phyloP scores from a whole-genome alignment of 2,888 invertebrate species.

The Drosophila siamana region DNA sequence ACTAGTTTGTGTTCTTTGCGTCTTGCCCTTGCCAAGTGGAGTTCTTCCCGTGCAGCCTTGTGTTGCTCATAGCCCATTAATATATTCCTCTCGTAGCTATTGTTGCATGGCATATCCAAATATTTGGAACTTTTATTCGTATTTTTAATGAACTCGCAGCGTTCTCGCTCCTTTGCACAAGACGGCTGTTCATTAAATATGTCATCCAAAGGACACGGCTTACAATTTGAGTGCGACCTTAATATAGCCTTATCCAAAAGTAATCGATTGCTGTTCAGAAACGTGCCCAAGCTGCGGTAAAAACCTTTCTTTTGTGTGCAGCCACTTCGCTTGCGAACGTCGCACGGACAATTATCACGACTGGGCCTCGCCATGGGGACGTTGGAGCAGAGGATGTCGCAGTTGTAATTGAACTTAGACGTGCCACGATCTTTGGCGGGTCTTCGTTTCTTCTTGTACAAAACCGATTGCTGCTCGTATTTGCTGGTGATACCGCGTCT shows the following conservation, averaged over 20 bases:
- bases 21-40: not conserved
- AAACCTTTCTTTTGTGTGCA: not conserved
- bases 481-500: too few species aligned
- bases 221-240: not conserved
- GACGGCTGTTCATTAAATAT: not conserved
- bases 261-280: conserved; percentile 4
- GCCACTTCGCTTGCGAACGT: conserved; percentile 24
- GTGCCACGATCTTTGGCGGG: too few species aligned
- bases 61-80: conserved; percentile 15
- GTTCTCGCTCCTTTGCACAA: not conserved
- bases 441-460: too few species aligned
- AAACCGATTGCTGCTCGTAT: too few species aligned
- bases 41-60: conserved; percentile 3
- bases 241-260: not conserved
- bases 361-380: too few species aligned
- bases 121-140: conserved; percentile 10
- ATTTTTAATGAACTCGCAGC: not conserved
- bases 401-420: too few species aligned
- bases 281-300: conserved; percentile 14
- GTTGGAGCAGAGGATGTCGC: too few species aligned
- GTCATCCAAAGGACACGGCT: too few species aligned
- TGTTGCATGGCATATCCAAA: conserved; percentile 1
- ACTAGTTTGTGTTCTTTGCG: not conserved
- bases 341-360: not conserved
- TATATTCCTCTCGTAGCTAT: conserved; percentile 35